A percentile compares a stretch with the other conserved stretches of the same genome.
These are phyloP conservation scores for Bunonema sp. DNA, from an alignment of 2,888 invertebrate genomes.

Conservation along the genomic window DNA sequence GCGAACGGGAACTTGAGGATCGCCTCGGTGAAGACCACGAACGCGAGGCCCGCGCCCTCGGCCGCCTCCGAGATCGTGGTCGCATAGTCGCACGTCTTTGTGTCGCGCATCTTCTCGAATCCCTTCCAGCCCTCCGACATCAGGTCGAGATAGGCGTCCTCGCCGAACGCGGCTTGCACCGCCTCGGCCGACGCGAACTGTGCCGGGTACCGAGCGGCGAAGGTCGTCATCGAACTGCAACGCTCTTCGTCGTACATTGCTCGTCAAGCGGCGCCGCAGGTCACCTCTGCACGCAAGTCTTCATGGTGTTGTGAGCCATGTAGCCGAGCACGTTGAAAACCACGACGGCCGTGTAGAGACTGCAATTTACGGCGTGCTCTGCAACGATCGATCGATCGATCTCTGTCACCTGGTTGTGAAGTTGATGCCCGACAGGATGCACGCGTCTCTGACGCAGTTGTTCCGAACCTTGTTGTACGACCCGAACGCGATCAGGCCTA, in stretches of 20 bases:
- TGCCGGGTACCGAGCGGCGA: constrained; percentile 18
- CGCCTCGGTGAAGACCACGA: constrained; percentile 91
- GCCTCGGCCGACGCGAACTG: constrained; percentile 13
- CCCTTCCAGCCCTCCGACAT: background rate
- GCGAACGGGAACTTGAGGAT: constrained; percentile 80
- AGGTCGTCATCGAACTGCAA: constrained; percentile 21
- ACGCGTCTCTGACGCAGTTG: constrained; percentile 78
- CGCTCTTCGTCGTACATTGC: background rate
- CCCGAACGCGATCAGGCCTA: constrained; percentile 71
- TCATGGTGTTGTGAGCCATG: constrained; percentile 78
- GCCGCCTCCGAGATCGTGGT: constrained; percentile 59
- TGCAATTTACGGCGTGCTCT: constrained; percentile 54
- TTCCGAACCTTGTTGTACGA: constrained; percentile 86
- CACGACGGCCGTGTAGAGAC: constrained; percentile 77
- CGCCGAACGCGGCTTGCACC: constrained; percentile 13
- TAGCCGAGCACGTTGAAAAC: constrained; percentile 87
- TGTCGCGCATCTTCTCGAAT: background rate
- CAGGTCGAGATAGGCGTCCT: constrained; percentile 16
- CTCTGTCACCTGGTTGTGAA: background rate
- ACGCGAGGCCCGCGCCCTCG: constrained; percentile 83
- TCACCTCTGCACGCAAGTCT: constrained; percentile 64
- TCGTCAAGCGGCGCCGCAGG: background rate
- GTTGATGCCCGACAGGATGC: constrained; percentile 59
- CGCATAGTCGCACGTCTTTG: background rate
- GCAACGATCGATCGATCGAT: background rate